Conservation (phyloP, 2,888 invertebrate genomes). For the Lobophora halterata region DNA sequence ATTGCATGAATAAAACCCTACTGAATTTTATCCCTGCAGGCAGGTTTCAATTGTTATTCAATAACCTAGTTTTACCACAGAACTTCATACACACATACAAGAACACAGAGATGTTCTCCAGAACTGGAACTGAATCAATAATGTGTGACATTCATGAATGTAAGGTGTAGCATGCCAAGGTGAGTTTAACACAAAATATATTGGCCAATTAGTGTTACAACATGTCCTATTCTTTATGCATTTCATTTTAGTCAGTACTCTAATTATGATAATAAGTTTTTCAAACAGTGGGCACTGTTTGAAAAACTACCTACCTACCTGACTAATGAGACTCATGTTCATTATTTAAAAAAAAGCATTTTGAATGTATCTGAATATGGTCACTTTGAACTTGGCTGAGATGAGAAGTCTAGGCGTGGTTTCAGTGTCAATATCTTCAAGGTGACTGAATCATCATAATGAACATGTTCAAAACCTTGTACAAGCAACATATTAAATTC, state of each 20-base stretch:
- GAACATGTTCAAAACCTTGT: constrained; percentile 3
- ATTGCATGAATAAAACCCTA: not conserved
- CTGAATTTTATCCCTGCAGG: not conserved
- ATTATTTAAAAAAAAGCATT: too few relatives aligned
- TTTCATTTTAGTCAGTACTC: not conserved
- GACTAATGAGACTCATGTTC: constrained; percentile 1
- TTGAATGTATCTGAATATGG: too few relatives aligned
- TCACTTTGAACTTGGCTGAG: constrained; percentile 14
- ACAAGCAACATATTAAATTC: constrained; percentile 7
- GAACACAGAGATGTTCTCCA: too few relatives aligned
- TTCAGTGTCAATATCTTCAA: constrained; percentile 4
- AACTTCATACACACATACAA: too few relatives aligned
- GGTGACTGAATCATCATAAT: constrained; percentile 1
- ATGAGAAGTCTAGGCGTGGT: constrained; percentile 13
- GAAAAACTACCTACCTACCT: not conserved
- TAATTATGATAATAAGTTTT: constrained; percentile 1
- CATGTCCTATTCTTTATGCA: constrained; percentile 2
- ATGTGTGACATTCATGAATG: constrained; percentile 1
- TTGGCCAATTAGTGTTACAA: not conserved
- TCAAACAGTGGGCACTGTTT: not conserved
- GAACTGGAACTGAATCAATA: not conserved
- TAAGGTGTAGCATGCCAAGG: constrained; percentile 4
- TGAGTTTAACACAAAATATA: constrained; percentile 4
- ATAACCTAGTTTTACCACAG: too few relatives aligned
- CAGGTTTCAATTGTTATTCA: not conserved